A percentile compares a stretch with the other conserved stretches of the same genome.
Evolutionary conservation across 1,140 invertebrate species (phyloP).

Genomic region (Lordiphosa clarofinis): DNA sequence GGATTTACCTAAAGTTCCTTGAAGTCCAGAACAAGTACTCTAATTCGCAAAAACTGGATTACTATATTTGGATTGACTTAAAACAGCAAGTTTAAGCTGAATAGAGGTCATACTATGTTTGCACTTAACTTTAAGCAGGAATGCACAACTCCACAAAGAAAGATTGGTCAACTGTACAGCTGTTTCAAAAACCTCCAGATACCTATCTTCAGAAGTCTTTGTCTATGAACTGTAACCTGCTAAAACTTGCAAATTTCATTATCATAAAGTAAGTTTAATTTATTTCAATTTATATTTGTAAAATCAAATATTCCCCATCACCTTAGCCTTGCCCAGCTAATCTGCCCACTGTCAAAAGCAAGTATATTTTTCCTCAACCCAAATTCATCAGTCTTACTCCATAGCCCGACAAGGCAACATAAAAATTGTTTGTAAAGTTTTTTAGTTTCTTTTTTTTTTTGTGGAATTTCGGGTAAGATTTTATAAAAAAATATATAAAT

Average conservation of each 20-base stretch:
- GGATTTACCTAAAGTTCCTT: too few species aligned
- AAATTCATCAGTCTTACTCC: constrained; percentile 18
- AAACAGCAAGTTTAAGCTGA: not conserved
- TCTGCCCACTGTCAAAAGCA: constrained; percentile 1
- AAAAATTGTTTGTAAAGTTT: constrained; percentile 26
- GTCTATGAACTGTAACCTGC: too few species aligned
- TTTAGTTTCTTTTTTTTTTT: constrained; percentile 12
- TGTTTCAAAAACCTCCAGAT: too few species aligned
- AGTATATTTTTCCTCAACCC: not conserved
- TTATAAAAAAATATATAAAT: not conserved
- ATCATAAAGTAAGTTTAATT: not conserved
- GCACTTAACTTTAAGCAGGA: too few species aligned
- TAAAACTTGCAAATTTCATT: too few species aligned
- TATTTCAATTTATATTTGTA: too few species aligned
- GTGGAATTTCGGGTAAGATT: constrained; percentile 9
- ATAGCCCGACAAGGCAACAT: constrained; percentile 4
- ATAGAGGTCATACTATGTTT: too few species aligned
- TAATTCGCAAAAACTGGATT: too few species aligned
- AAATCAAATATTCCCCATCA: constrained; percentile 6
- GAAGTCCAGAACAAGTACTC: too few species aligned
- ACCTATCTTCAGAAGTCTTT: too few species aligned
- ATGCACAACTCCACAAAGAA: too few species aligned
- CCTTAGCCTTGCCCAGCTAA: constrained; percentile 11
- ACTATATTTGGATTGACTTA: not conserved
- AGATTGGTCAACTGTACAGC: too few species aligned